These are phyloP conservation scores for Arrhopalites spinosus DNA, from an alignment of 2,888 invertebrate genomes.

Conservation along the genomic window DNA sequence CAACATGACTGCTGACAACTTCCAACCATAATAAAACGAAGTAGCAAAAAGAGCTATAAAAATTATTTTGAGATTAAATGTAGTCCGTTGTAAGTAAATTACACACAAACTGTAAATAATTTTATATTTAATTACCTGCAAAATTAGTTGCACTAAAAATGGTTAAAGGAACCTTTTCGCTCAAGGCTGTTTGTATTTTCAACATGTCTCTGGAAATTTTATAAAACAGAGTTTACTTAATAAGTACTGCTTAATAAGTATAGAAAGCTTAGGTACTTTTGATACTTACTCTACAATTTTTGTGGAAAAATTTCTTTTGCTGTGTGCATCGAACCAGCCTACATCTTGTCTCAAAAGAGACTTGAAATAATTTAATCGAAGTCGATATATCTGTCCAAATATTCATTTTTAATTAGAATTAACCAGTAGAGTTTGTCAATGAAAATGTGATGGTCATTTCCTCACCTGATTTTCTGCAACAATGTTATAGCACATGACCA, in stretches of 20 bases:
- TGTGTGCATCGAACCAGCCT: slow-evolving; percentile 60
- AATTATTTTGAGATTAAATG: too few species aligned
- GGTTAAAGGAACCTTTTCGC: slow-evolving; percentile 62
- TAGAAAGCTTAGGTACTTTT: background rate
- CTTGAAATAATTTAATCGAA: slow-evolving; percentile 58
- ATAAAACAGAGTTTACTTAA: background rate
- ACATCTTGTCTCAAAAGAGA: slow-evolving; percentile 58
- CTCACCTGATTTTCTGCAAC: slow-evolving; percentile 50
- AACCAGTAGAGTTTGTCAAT: background rate
- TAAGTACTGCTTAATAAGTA: background rate
- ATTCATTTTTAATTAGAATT: background rate
- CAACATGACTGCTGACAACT: slow-evolving; percentile 64
- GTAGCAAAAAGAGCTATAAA: slow-evolving; percentile 59
- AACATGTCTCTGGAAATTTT: slow-evolving; percentile 61
- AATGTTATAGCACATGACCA: slow-evolving; percentile 47
- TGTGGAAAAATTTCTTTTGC: slow-evolving; percentile 61
- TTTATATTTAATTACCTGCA: slow-evolving; percentile 45
- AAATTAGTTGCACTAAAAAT: slow-evolving; percentile 60
- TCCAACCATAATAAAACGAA: slow-evolving; percentile 63
- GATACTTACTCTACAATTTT: slow-evolving; percentile 62
- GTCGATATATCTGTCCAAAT: slow-evolving; percentile 53
- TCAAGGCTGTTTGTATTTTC: slow-evolving; percentile 62
- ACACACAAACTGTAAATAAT: too few species aligned
- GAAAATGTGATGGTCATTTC: background rate
- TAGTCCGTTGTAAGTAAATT: too few species aligned